Percentiles rank a stretch among this genome's conserved stretches.
Evolutionary conservation across 2,888 invertebrate species (phyloP).

Genomic region (Lypha dubia): DNA sequence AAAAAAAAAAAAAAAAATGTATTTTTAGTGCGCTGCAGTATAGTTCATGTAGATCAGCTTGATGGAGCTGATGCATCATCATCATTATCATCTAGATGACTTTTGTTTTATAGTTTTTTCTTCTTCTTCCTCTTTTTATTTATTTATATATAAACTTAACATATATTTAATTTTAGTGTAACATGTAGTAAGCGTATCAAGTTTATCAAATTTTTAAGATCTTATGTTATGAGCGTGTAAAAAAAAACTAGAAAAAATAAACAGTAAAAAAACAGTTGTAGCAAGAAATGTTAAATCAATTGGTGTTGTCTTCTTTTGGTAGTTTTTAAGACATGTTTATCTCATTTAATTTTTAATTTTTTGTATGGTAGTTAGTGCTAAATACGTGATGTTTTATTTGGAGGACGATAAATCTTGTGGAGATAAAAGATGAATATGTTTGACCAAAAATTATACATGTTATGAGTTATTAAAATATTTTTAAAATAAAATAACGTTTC

Average conservation of each 20-base stretch:
- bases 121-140: background rate
- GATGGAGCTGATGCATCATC: conserved; percentile 59
- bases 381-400: conserved; percentile 59
- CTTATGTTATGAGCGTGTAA: conserved; percentile 56
- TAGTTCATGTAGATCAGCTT: conserved; percentile 58
- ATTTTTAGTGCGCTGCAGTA: conserved; percentile 35
- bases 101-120: conserved; percentile 53
- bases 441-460: conserved; percentile 25
- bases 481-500: background rate
- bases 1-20: background rate
- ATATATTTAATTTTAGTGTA: conserved; percentile 53
- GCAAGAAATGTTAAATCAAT: conserved; percentile 34
- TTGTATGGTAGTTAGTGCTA: conserved; percentile 60
- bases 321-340: conserved; percentile 55
- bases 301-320: conserved; percentile 62
- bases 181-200: conserved; percentile 67
- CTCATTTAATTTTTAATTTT: conserved; percentile 37
- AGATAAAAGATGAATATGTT: conserved; percentile 16
- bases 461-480: background rate
- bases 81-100: conserved; percentile 66
- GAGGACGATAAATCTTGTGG: conserved; percentile 13
- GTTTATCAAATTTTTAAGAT: conserved; percentile 70
- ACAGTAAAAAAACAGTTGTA: background rate
- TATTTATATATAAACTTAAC: conserved; percentile 36
- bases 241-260: conserved; percentile 20